These are phyloP conservation scores for Hemithea aestivaria DNA, from an alignment of 2,888 invertebrate genomes.

Conservation along the genomic window DNA sequence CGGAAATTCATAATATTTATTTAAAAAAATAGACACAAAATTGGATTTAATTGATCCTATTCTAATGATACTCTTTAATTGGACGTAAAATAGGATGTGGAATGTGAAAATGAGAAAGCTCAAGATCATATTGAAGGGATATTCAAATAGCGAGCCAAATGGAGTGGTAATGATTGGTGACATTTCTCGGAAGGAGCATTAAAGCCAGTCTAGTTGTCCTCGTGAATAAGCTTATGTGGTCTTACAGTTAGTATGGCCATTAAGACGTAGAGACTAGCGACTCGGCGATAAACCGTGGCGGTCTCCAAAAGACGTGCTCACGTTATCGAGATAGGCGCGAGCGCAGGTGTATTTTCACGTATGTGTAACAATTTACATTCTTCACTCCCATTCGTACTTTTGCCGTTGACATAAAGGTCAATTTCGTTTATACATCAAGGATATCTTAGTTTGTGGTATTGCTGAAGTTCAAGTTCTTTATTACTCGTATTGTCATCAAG, in stretches of 20 bases:
- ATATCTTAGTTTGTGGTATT: constrained; percentile 29
- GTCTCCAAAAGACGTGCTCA: constrained; percentile 62
- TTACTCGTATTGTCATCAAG: constrained; percentile 65
- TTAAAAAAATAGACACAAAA: no score
- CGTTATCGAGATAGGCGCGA: constrained; percentile 62
- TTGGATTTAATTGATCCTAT: no score
- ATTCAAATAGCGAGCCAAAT: constrained; percentile 3
- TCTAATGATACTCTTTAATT: constrained; percentile 24
- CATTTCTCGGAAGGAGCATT: constrained; percentile 10
- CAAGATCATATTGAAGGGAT: constrained; percentile 14
- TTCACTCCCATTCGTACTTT: constrained; percentile 25
- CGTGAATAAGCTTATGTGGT: constrained; percentile 58
- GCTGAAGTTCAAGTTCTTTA: constrained; percentile 53
- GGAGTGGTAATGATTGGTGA: constrained; percentile 8
- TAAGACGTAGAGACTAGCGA: constrained; percentile 56
- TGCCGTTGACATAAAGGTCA: constrained; percentile 27
- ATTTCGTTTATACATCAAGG: constrained; percentile 20
- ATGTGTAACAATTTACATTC: constrained; percentile 36
- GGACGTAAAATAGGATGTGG: constrained; percentile 16
- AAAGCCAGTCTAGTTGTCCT: constrained; percentile 38
- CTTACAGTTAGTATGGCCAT: constrained; percentile 60
- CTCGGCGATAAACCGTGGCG: constrained; percentile 55
- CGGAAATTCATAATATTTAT: no score
- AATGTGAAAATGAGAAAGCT: constrained; percentile 13
- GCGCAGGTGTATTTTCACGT: constrained; percentile 62